phyloP scores from a whole-genome alignment of 2,888 invertebrate species.

The Rotaria sp. region DNA sequence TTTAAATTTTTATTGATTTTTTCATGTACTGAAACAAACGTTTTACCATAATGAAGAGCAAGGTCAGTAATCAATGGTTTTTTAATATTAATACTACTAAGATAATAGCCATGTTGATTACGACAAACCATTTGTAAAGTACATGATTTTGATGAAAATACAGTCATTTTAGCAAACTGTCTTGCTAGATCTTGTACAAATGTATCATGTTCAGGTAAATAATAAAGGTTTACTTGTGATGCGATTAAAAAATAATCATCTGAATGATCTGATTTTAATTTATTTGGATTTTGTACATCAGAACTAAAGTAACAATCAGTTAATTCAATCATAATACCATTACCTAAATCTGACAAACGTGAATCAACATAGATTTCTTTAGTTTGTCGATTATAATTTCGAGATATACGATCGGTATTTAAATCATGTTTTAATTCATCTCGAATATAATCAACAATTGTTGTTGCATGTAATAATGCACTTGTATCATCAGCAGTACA shows the following conservation, averaged over 20 bases:
- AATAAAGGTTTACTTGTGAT: not conserved
- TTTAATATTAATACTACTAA: conserved; percentile 9
- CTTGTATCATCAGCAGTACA: not conserved
- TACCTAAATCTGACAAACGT: not conserved
- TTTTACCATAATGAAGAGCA: conserved; percentile 22
- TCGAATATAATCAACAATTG: not conserved
- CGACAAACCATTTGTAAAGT: conserved; percentile 10
- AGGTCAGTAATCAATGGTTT: conserved; percentile 25
- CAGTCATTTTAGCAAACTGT: not conserved
- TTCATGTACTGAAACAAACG: not conserved
- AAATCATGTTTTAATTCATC: conserved; percentile 28
- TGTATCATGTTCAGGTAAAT: not conserved
- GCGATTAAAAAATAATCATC: not conserved
- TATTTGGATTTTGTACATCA: conserved; percentile 25
- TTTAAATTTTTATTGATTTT: conserved; percentile 18
- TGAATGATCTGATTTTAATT: not conserved
- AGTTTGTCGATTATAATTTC: not conserved
- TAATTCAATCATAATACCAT: conserved; percentile 1
- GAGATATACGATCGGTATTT: not conserved
- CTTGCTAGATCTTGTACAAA: not conserved
- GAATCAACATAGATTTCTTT: not conserved
- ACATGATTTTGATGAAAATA: conserved; percentile 12
- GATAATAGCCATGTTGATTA: conserved; percentile 26
- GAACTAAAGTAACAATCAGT: not conserved
- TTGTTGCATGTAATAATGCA: not conserved